Conservation (phyloP, 2,113 vertebrate genomes). For the Zosterops pallidus region DNA sequence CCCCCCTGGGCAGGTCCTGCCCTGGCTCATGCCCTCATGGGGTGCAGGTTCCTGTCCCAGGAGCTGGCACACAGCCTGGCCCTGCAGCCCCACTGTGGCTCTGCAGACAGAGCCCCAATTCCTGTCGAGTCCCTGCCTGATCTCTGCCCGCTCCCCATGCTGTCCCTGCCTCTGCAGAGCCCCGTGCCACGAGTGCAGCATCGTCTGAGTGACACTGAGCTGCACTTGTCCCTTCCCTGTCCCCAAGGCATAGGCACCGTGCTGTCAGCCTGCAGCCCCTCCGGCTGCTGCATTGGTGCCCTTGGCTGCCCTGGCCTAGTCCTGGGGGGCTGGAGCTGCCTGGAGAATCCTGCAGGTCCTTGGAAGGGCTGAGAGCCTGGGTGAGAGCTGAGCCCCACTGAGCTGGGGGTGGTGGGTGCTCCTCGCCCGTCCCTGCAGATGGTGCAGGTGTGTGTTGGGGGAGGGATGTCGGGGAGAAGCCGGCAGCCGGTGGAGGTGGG, state of each 20-base stretch:
- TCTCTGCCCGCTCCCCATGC: not conserved
- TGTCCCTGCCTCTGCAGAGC: not conserved
- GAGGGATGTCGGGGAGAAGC: not conserved
- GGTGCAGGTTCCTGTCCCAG: not conserved
- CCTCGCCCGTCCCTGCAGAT: not conserved
- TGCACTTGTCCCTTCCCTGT: not conserved
- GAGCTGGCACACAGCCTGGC: too few species aligned
- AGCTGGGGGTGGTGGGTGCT: not conserved
- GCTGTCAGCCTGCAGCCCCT: not conserved
- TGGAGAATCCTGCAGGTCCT: accelerated
- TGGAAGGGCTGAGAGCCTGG: accelerated
- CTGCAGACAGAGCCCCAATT: not conserved
- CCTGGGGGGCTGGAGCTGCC: accelerated
- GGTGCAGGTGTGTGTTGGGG: not conserved
- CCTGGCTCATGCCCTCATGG: accelerated
- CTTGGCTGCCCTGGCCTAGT: not conserved
- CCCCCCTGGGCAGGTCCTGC: accelerated
- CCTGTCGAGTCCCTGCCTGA: not conserved
- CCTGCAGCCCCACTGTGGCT: too few species aligned
- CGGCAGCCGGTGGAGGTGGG: not conserved
- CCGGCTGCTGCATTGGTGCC: accelerated
- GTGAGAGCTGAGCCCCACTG: not conserved
- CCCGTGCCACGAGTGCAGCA: accelerated
- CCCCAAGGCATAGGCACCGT: accelerated
- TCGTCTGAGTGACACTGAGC: accelerated